These are phyloP conservation scores for Dascyllus trimaculatus DNA, from an alignment of 2,113 vertebrate species.

Conservation along the genomic window DNA sequence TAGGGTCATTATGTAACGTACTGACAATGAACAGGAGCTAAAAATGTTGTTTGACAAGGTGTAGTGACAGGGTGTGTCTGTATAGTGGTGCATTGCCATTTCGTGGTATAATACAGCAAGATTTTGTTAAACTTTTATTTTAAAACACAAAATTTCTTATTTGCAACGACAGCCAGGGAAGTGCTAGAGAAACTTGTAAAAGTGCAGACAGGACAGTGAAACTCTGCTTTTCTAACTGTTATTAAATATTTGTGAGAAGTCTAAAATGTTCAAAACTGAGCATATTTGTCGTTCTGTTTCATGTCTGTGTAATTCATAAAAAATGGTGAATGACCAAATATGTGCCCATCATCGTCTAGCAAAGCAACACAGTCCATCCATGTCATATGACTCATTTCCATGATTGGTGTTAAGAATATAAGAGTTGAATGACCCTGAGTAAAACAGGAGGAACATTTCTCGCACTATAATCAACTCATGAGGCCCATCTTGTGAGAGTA, in stretches of 20 bases:
- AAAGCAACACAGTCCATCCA: neutral
- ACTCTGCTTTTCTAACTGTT: neutral
- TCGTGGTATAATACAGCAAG: neutral
- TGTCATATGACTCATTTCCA: conserved; percentile 13
- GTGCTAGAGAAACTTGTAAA: neutral
- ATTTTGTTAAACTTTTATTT: no score
- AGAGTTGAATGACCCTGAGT: conserved; percentile 5
- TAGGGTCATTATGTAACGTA: neutral
- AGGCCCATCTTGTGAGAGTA: conserved; percentile 10
- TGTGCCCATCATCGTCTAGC: conserved; percentile 2
- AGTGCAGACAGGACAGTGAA: neutral
- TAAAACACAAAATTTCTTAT: no score
- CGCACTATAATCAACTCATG: conserved; percentile 12
- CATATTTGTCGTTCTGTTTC: neutral
- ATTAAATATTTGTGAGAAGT: neutral
- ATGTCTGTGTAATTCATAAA: conserved; percentile 14
- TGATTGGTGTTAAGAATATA: conserved; percentile 5
- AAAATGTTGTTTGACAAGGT: neutral
- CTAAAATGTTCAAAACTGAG: neutral
- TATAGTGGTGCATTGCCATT: neutral
- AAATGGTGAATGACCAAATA: conserved; percentile 12
- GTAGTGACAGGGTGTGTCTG: neutral
- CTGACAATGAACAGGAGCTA: neutral
- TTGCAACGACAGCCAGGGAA: no score
- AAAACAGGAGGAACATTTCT: neutral